Conservation (phyloP, 2,797 vertebrate species). For the Gallirallus australis region DNA sequence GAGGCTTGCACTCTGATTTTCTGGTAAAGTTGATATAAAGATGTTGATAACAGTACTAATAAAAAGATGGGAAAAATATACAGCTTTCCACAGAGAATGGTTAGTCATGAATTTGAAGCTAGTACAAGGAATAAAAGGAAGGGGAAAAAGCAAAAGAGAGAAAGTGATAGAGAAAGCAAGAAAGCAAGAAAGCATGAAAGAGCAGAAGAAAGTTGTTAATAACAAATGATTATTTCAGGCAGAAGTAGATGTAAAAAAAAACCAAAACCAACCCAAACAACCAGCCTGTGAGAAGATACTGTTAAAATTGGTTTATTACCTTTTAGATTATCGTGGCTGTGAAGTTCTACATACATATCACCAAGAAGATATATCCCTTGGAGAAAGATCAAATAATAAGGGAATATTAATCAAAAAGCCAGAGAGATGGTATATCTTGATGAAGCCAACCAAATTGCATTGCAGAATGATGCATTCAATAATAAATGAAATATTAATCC, state of each 20-base stretch:
- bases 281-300: constrained; percentile 3
- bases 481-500: constrained; percentile 5
- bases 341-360: background rate
- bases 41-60: background rate
- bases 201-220: too few relatives aligned
- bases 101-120: constrained; percentile 1
- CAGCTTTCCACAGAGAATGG: background rate
- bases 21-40: background rate
- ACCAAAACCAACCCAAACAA: too few relatives aligned
- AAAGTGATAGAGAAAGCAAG: too few relatives aligned
- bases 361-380: background rate
- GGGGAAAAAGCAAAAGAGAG: too few relatives aligned
- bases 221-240: constrained; percentile 55
- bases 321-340: background rate
- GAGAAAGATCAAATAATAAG: background rate
- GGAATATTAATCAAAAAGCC: background rate
- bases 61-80: background rate
- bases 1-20: background rate
- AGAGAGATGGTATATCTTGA: background rate
- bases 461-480: background rate
- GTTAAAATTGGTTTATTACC: constrained; percentile 24
- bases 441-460: background rate
- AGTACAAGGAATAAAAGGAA: background rate
- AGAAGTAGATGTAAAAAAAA: background rate
- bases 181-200: too few relatives aligned